Evolutionary conservation across 2,797 vertebrate genomes (phyloP).

Genomic region (Spinus olivaceus): DNA sequence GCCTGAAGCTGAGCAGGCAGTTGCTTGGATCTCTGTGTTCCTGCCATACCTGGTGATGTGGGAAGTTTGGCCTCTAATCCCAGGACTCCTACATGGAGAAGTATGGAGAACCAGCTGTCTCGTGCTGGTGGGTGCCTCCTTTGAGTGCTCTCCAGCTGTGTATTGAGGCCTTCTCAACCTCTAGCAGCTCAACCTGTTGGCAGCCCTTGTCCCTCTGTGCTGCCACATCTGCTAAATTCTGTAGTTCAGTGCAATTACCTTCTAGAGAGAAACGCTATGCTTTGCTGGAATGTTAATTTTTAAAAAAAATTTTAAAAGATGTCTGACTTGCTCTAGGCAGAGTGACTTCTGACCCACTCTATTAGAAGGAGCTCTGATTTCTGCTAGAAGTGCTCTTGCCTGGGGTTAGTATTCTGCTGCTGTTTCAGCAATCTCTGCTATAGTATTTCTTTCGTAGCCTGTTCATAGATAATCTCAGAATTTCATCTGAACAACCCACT

Average conservation of each 20-base stretch:
- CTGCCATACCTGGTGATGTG: background rate
- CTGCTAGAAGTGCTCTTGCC: background rate
- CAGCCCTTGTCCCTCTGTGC: rapidly evolving
- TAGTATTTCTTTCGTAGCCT: background rate
- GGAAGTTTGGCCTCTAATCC: background rate
- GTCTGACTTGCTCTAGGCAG: background rate
- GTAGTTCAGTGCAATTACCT: background rate
- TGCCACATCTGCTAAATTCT: background rate
- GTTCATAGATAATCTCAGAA: background rate
- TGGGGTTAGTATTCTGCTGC: background rate
- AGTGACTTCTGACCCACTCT: background rate
- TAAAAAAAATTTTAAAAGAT: background rate
- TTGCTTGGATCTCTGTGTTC: rapidly evolving
- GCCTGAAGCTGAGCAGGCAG: background rate
- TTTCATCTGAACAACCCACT: background rate
- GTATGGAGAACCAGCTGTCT: background rate
- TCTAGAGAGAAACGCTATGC: background rate
- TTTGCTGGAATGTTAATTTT: background rate
- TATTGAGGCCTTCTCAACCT: background rate
- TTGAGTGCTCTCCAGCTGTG: background rate
- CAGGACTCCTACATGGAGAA: background rate
- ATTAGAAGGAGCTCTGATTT: background rate
- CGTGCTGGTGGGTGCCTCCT: background rate
- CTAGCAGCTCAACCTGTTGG: background rate
- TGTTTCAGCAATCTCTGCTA: background rate